Evolutionary conservation across 2,888 invertebrate genomes (phyloP).

Genomic region (Cyclophora punctaria): DNA sequence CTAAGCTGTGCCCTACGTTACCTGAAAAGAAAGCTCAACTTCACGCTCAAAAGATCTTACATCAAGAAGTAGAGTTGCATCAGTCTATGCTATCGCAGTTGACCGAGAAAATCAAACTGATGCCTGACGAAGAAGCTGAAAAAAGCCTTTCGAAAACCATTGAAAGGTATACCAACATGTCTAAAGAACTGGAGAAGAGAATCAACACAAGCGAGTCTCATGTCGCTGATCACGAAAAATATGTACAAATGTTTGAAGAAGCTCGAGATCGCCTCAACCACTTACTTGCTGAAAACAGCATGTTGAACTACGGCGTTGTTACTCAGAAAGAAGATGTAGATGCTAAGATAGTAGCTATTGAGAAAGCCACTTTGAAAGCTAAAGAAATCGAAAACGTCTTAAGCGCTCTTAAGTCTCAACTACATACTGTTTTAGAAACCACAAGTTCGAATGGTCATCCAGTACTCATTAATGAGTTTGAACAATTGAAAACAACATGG

Average conservation of each 20-base stretch:
- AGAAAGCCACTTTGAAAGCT: conserved; percentile 83
- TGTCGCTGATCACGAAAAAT: conserved; percentile 87
- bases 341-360: conserved; percentile 82
- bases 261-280: conserved; percentile 88
- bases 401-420: conserved; percentile 79
- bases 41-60: conserved; percentile 84
- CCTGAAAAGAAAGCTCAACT: conserved; percentile 92
- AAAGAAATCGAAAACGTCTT: conserved; percentile 83
- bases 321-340: conserved; percentile 87
- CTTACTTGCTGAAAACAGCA: conserved; percentile 84
- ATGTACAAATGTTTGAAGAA: conserved; percentile 86
- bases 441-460: conserved; percentile 87
- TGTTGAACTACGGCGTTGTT: conserved; percentile 85
- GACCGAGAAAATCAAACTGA: conserved; percentile 84
- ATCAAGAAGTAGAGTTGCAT: conserved; percentile 91
- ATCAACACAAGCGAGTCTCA: conserved; percentile 80
- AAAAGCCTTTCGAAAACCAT: conserved; percentile 83
- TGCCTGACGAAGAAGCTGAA: conserved; percentile 87
- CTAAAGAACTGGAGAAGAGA: conserved; percentile 79
- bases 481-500: conserved; percentile 85
- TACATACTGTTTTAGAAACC: conserved; percentile 82
- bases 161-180: conserved; percentile 80
- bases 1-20: conserved; percentile 84
- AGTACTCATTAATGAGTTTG: conserved; percentile 81
- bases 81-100: conserved; percentile 89